Evolutionary conservation across 2,888 invertebrate species (phyloP).

Genomic region (Euplagia quadripunctaria): DNA sequence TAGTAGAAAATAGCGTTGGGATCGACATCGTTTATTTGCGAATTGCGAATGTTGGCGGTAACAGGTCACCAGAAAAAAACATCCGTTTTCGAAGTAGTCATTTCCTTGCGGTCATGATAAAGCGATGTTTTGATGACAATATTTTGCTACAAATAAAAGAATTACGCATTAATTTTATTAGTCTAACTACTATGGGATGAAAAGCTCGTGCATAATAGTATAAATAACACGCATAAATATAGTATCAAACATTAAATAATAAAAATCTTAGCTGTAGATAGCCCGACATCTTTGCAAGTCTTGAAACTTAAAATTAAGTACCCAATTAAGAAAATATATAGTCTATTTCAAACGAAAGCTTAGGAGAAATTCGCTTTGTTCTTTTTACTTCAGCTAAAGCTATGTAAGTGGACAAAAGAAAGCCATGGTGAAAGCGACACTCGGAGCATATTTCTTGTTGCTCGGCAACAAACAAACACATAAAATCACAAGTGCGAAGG

Average conservation of each 20-base stretch:
- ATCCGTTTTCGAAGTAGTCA: too few relatives aligned
- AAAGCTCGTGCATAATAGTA: too few relatives aligned
- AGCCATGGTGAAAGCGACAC: constrained; percentile 27
- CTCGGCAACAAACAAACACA: constrained; percentile 37
- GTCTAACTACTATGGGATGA: too few relatives aligned
- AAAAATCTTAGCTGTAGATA: background rate
- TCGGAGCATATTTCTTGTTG: constrained; percentile 15
- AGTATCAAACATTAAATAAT: background rate
- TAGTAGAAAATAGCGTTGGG: too few relatives aligned
- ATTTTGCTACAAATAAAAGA: too few relatives aligned
- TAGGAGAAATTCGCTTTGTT: background rate
- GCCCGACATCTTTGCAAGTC: background rate
- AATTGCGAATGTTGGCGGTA: too few relatives aligned
- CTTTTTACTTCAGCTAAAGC: constrained; percentile 19
- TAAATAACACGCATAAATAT: background rate
- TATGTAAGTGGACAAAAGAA: constrained; percentile 23
- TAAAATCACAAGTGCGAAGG: constrained; percentile 33
- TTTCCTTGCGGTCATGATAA: too few relatives aligned
- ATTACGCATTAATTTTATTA: too few relatives aligned
- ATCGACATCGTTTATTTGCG: too few relatives aligned
- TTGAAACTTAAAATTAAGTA: constrained; percentile 7
- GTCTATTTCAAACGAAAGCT: background rate
- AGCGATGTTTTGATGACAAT: too few relatives aligned
- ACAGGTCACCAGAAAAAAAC: too few relatives aligned
- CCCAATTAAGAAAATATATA: constrained; percentile 10